Evolutionary conservation across 1,140 invertebrate genomes (phyloP).

Genomic region (Drosophila neocordata): DNA sequence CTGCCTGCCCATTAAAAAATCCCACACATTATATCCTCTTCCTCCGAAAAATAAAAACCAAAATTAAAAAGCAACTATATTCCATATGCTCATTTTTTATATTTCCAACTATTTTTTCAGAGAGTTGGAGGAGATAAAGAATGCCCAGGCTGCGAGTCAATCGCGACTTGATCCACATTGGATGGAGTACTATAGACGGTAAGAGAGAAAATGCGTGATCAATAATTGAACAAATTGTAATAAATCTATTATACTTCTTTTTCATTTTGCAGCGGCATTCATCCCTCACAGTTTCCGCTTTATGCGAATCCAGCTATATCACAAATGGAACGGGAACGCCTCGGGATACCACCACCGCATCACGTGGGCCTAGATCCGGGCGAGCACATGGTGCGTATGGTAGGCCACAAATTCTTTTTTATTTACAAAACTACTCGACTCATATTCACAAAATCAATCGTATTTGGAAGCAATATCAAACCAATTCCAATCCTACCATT

Average conservation of each 20-base stretch:
- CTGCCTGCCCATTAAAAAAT: conserved; percentile 13
- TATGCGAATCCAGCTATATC: conserved; percentile 88
- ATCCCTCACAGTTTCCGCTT: conserved; percentile 85
- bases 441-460: conserved; percentile 83
- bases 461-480: conserved; percentile 75
- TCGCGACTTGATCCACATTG: conserved; percentile 94
- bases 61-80: background rate
- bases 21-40: background rate
- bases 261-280: conserved; percentile 83
- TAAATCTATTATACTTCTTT: background rate
- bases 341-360: conserved; percentile 89
- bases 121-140: conserved; percentile 92
- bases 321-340: conserved; percentile 93
- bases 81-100: conserved; percentile 9
- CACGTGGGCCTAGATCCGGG: conserved; percentile 85
- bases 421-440: conserved; percentile 56
- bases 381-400: conserved; percentile 85
- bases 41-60: background rate
- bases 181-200: conserved; percentile 93
- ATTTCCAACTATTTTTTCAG: conserved; percentile 58
- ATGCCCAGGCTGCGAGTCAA: conserved; percentile 85
- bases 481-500: conserved; percentile 29
- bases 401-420: conserved; percentile 84
- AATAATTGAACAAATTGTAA: no score
- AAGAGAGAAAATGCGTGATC: no score